Evolutionary conservation across 2,113 vertebrate genomes (phyloP).

Genomic region (Clinocottus analis): DNA sequence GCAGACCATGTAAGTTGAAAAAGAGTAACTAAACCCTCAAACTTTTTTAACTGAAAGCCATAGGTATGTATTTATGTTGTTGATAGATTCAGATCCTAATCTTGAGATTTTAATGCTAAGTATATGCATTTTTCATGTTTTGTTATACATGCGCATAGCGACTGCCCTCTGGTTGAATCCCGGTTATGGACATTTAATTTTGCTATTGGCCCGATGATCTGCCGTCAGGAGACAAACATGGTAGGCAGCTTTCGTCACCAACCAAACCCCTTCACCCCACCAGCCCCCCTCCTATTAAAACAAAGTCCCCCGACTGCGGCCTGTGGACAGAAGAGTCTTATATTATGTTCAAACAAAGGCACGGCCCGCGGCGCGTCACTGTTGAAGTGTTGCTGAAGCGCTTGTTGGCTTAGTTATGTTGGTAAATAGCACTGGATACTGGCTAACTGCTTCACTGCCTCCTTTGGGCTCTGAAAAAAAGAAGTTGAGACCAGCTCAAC

Average conservation of each 20-base stretch:
- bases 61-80: too few relatives aligned
- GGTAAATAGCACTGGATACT: neutral
- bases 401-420: neutral
- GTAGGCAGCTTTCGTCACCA: neutral
- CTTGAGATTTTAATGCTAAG: neutral
- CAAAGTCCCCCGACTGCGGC: neutral
- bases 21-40: neutral
- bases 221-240: too few relatives aligned
- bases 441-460: too few relatives aligned
- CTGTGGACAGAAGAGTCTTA: neutral
- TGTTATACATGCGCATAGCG: neutral
- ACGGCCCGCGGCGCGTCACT: neutral
- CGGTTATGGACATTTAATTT: neutral
- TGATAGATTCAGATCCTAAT: neutral
- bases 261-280: neutral
- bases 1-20: neutral
- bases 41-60: too few relatives aligned
- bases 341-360: slow-evolving; percentile 1
- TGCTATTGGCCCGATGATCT: neutral
- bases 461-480: too few relatives aligned
- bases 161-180: neutral
- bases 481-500: neutral
- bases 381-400: neutral
- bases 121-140: neutral
- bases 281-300: neutral